These are phyloP conservation scores for Pteronura brasiliensis DNA, from an alignment of 2,113 vertebrate genomes.

Conservation along the genomic window DNA sequence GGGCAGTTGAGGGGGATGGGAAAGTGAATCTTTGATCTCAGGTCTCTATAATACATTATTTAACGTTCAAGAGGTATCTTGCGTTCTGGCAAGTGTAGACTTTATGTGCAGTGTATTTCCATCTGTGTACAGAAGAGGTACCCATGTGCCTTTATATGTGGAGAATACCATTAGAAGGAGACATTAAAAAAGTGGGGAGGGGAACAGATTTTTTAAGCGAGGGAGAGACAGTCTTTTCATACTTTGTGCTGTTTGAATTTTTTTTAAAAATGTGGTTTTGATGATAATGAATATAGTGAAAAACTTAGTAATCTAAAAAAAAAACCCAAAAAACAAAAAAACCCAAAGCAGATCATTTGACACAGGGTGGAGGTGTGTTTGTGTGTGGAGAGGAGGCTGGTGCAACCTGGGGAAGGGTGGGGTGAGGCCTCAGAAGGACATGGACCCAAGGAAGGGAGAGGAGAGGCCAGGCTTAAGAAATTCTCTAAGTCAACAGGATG, in stretches of 20 bases:
- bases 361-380: background rate
- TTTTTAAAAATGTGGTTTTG: background rate
- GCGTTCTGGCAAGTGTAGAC: background rate
- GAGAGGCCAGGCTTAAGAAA: constrained; percentile 8
- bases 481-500: constrained; percentile 56
- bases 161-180: background rate
- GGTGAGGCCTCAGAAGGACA: background rate
- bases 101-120: background rate
- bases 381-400: background rate
- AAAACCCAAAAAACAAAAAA: too few relatives aligned
- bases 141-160: background rate
- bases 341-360: background rate
- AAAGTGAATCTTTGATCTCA: background rate
- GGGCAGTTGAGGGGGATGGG: background rate
- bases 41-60: background rate
- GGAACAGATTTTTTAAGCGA: background rate
- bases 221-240: too few relatives aligned
- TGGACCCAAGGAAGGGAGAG: background rate
- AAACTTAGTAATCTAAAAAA: background rate
- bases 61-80: background rate
- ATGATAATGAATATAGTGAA: background rate
- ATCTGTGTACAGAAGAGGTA: background rate
- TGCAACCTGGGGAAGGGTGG: background rate
- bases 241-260: too few relatives aligned
- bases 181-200: background rate